Evolutionary conservation across 2,797 vertebrate species (phyloP), one percentile per base, ranked within the genome.

Genomic region (Leptodactylus fallax): DNA sequence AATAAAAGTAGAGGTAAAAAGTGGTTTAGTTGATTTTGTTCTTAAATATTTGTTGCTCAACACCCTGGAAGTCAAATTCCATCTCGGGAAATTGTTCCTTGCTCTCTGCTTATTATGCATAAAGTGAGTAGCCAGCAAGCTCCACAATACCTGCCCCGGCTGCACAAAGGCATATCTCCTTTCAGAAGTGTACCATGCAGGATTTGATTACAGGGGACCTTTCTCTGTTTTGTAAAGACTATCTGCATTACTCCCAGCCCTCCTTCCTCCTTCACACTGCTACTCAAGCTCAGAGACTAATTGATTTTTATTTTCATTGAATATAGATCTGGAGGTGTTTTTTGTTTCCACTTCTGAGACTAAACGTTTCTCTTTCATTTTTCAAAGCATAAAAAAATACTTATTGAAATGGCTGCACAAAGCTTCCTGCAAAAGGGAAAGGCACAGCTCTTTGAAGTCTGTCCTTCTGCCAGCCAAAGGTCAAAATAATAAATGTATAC

Each of bases 401-500:
- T 93, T 94, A 93, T 93, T 65, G 89, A 91, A 63, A 92, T 92
- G 90, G 91, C 91, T 85, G 91, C 94, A 95, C 95, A 95, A 95
- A 96, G 94, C 94, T 94, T 93, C 63, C 91, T 90, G 90, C 87
- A 89, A 92, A 93, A 92, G 91, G 72, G 85, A 92, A 90, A 90
- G 94, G 92, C 91, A 91, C 92, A 93, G 90, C 90, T 91, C 94
- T 96, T 95, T 96, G 96, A 95, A 94, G 94, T 94, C 90, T 90
- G 91, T 91, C 93, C 93, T 53, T 91, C 92, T 89, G 94, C 94
- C 93, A 93, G 92, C 93, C 91, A 96, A 95, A 97, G 96, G 96
- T 97, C 96, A 96, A 96, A 96, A 96, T 96, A 96, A 97, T 97
- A 97, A 97, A 97, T 97, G 96, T 97, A 96, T 95, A 94, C 95